Evolutionary conservation across 2,888 invertebrate species (phyloP), one percentile per base, ranked within the genome.

Genomic region (Graphium colonna): DNA sequence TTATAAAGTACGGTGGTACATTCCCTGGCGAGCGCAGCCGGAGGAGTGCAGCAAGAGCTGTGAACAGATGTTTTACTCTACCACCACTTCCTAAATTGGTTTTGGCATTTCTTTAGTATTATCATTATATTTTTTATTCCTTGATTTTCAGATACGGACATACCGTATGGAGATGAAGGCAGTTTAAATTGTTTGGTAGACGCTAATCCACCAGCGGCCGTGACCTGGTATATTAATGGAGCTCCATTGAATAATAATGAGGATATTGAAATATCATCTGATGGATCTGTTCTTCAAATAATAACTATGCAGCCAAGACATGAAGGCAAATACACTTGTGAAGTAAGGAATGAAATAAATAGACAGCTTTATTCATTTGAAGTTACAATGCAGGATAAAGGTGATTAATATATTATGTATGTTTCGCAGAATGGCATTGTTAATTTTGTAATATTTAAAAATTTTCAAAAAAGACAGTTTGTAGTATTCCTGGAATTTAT

Each of bases 161-260:
- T 80, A 21, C 55, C 67, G 51, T 73, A 73, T 53, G 57, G 55
- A 1, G 57, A 61, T 12, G 52, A 61, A 15, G 68, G 56, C 1
- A 58, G 33, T 17, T 31, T 80, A 5, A 39, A 54, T 13, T 74
- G 79, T 36, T 63, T 64, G 43, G 55, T 74, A 5, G 64, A 73
- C 1, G 70, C 80, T 1, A 57, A 47, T 13, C 80, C 80, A 31
- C 64, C 71, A 3, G 69, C 65, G n/a, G 55, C 41, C 1, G 63
- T 75, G 7, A 55, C 36, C 3, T 80, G 80, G 80, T 68, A 63
- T 39, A 65, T 60, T 51, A 60, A 68, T 33, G 62, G 57, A 3
- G 53, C 28, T 10, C 38, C 38, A 39, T 5, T 79, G 16, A 18
- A 9, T 3, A 55, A 65, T 31, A 42, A 42, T n/a, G 36, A 36